phyloP scores from a whole-genome alignment of 53 echinoderm and acorn worm species.

The Temnopleurus reevesii region DNA sequence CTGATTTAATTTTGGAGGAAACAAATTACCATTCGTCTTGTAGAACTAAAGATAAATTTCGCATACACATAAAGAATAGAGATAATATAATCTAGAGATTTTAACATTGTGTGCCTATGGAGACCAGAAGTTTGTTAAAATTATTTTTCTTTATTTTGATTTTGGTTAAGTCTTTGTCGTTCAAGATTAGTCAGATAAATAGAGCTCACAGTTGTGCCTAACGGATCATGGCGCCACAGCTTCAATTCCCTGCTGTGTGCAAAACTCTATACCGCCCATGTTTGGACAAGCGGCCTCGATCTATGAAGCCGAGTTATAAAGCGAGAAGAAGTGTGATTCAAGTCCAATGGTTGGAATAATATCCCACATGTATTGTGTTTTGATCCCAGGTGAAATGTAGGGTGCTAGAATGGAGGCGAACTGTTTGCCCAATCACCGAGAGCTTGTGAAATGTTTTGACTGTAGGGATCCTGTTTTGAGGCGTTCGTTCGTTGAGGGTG shows the following conservation, averaged over 20 bases:
- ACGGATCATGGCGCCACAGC: conserved; percentile 54
- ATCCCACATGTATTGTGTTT: conserved; percentile 3
- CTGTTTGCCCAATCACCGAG: conserved; percentile 22
- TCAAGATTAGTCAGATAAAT: conserved; percentile 28
- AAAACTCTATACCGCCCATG: conserved; percentile 43
- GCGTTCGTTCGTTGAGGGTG: no score
- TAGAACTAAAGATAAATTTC: no score
- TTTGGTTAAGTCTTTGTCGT: neutral
- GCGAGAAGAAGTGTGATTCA: conserved; percentile 8
- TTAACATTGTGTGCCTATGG: no score
- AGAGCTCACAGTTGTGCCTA: neutral
- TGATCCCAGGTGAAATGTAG: conserved; percentile 5
- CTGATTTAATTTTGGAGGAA: no score
- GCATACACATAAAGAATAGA: no score
- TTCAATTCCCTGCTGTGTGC: conserved; percentile 41
- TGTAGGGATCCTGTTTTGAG: conserved; percentile 2
- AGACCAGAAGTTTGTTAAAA: no score
- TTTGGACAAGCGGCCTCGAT: conserved; percentile 44
- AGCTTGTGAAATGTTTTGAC: conserved; percentile 40
- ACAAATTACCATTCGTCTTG: no score
- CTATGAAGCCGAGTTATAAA: neutral
- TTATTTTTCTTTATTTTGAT: neutral
- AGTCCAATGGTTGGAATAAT: conserved; percentile 9
- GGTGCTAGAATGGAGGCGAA: conserved; percentile 6
- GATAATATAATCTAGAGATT: no score